Evolutionary conservation across 2,113 vertebrate species (phyloP).

Genomic region (Choloepus hoffmanni): DNA sequence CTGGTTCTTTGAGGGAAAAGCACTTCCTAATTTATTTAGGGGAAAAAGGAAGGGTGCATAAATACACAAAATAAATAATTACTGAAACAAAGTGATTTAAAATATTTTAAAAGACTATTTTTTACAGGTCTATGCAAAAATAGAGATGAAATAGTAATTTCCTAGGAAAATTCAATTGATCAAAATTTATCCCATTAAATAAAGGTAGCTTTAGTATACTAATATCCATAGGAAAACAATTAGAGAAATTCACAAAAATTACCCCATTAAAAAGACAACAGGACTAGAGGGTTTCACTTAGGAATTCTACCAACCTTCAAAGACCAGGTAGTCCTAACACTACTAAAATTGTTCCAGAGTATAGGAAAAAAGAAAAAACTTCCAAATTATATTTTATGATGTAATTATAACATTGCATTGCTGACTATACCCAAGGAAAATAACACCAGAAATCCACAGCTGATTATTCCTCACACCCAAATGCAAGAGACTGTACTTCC

Average conservation of each 20-base stretch:
- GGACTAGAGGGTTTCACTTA: not conserved
- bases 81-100: not conserved
- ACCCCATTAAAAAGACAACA: not conserved
- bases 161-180: conserved; percentile 8
- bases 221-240: conserved; percentile 12
- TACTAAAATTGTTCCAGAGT: not conserved
- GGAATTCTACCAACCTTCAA: not conserved
- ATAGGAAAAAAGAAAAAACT: not conserved
- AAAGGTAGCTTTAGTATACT: conserved; percentile 16
- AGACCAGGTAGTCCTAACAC: not conserved
- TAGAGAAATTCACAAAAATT: not conserved
- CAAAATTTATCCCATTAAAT: conserved; percentile 20
- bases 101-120: conserved; percentile 32
- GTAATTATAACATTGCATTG: not conserved
- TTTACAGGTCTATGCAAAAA: conserved; percentile 30
- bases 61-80: not conserved
- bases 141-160: not conserved
- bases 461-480: not conserved
- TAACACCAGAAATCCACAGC: not conserved
- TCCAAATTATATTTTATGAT: not conserved
- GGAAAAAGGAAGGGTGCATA: not conserved
- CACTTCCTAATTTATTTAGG: not conserved
- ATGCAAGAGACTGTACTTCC: too few relatives aligned
- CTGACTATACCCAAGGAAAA: not conserved
- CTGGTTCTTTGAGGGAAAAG: not conserved